Conservation (phyloP, 92 coral and sea anemone species). For the Plumapathes pennacea region DNA sequence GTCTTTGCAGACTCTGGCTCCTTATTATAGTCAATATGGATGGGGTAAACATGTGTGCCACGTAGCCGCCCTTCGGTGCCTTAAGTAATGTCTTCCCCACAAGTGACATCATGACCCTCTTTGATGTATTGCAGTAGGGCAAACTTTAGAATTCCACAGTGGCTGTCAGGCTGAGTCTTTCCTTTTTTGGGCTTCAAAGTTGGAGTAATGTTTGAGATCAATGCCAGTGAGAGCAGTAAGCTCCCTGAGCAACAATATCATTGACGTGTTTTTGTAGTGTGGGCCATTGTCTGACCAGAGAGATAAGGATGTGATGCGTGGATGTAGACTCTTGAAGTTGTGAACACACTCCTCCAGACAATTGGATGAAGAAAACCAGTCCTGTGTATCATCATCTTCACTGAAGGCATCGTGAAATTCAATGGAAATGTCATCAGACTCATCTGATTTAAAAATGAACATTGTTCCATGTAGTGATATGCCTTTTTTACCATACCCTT, state of each 20-base stretch:
- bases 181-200: slow-evolving; percentile 68
- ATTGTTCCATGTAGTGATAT: slow-evolving; percentile 57
- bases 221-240: slow-evolving; percentile 13
- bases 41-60: slow-evolving; percentile 52
- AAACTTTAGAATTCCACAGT: slow-evolving; percentile 47
- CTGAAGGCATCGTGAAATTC: slow-evolving; percentile 33
- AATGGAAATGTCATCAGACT: too few species aligned
- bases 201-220: slow-evolving; percentile 7
- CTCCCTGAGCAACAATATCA: slow-evolving; percentile 23
- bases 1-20: slow-evolving; percentile 53
- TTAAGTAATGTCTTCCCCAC: slow-evolving; percentile 25
- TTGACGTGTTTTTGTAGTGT: slow-evolving; percentile 49
- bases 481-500: slow-evolving; percentile 43
- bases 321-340: slow-evolving; percentile 26
- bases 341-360: slow-evolving; percentile 18
- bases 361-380: slow-evolving; percentile 51
- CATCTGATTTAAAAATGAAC: too few species aligned
- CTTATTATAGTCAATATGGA: slow-evolving; percentile 23
- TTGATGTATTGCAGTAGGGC: slow-evolving; percentile 17
- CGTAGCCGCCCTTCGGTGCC: slow-evolving; percentile 45
- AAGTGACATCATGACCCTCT: slow-evolving; percentile 30
- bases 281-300: slow-evolving; percentile 72
- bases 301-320: background rate
- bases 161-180: slow-evolving; percentile 55
- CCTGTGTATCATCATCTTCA: slow-evolving; percentile 51